These are phyloP conservation scores for Rhagophthalmus giganteus DNA, from an alignment of 2,888 invertebrate genomes.

Conservation along the genomic window DNA sequence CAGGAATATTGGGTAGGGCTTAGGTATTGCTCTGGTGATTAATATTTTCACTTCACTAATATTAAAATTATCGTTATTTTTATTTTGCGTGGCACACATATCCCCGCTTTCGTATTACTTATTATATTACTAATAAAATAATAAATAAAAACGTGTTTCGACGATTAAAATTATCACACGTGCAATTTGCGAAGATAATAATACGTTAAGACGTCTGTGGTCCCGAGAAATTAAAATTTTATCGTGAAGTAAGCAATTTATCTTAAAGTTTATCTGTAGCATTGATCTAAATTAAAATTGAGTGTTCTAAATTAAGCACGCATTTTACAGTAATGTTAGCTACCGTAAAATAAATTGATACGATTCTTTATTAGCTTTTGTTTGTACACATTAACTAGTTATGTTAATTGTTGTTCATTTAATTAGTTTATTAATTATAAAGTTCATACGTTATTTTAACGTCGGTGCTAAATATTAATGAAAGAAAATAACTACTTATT, in stretches of 20 bases:
- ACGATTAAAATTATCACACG: not conserved
- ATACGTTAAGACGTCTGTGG: slow-evolving; percentile 33
- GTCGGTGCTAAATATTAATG: not conserved
- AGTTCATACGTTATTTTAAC: not conserved
- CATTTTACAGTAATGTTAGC: slow-evolving; percentile 20
- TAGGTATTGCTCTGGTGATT: too few relatives aligned
- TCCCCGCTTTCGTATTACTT: not conserved
- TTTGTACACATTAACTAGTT: slow-evolving; percentile 8
- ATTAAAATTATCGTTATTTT: too few relatives aligned
- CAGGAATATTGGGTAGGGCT: slow-evolving; percentile 45
- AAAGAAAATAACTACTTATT: too few relatives aligned
- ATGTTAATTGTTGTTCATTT: not conserved
- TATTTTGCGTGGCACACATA: too few relatives aligned
- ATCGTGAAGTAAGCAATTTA: slow-evolving; percentile 36
- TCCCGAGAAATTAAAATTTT: slow-evolving; percentile 38
- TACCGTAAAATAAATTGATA: slow-evolving; percentile 16
- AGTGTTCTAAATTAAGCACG: slow-evolving; percentile 28
- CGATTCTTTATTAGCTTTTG: slow-evolving; percentile 8
- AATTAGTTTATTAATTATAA: not conserved
- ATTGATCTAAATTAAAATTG: slow-evolving; percentile 38
- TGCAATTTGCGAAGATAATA: not conserved
- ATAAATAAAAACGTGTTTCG: slow-evolving; percentile 30
- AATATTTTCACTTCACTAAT: too few relatives aligned
- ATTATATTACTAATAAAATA: slow-evolving; percentile 52
- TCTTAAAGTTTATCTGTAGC: slow-evolving; percentile 32